Evolutionary conservation across 2,797 vertebrate species (phyloP).

Genomic region (Calcarius lapponicus): DNA sequence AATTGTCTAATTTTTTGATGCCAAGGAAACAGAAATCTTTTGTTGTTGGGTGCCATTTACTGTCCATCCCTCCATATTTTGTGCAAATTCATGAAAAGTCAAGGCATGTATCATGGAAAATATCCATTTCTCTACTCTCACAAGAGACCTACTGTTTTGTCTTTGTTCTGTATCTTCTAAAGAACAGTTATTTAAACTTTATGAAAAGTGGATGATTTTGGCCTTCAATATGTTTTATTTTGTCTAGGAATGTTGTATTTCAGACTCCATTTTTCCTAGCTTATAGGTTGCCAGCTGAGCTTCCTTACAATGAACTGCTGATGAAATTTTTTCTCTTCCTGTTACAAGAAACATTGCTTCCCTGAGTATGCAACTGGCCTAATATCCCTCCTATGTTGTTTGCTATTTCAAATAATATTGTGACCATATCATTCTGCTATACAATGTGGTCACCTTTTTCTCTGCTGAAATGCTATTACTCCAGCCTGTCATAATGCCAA

Average conservation of each 20-base stretch:
- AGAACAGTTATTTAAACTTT: not conserved
- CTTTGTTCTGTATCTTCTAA: not conserved
- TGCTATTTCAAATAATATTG: not conserved
- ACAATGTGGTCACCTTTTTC: not conserved
- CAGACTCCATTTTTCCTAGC: not conserved
- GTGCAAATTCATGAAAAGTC: not conserved
- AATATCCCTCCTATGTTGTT: not conserved
- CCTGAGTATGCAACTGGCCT: not conserved
- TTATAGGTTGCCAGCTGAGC: not conserved
- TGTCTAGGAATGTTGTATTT: not conserved
- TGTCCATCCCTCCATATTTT: not conserved
- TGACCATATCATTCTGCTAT: not conserved
- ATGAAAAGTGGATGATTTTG: not conserved
- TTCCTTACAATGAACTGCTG: not conserved
- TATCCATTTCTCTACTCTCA: not conserved
- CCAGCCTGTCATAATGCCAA: not conserved
- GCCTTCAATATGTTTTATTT: not conserved
- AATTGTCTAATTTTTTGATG: not conserved
- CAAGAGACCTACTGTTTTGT: not conserved
- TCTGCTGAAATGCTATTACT: not conserved
- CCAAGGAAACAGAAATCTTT: not conserved
- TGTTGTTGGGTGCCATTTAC: not conserved
- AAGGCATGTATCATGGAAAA: not conserved
- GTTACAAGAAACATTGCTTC: not conserved
- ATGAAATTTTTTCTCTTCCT: not conserved